Evolutionary conservation across 2,888 invertebrate species (phyloP).

Genomic region (Drosophila mayaguana): DNA sequence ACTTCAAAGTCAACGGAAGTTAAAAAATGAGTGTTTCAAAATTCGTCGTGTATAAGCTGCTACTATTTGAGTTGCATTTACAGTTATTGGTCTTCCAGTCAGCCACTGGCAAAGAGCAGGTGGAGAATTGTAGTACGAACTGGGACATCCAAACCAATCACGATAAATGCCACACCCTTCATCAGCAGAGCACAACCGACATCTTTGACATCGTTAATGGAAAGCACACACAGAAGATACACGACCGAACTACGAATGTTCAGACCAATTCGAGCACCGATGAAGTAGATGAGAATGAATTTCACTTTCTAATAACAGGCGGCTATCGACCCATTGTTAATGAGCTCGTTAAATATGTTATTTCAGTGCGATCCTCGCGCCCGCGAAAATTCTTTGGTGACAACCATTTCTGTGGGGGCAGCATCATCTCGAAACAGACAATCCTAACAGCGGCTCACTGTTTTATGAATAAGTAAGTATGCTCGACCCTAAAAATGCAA

Average conservation of each 20-base stretch:
- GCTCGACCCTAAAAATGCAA: not conserved
- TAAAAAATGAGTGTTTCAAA: constrained; percentile 49
- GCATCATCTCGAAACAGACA: constrained; percentile 40
- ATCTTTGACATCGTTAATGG: not conserved
- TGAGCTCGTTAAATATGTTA: constrained; percentile 43
- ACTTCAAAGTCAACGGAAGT: not conserved
- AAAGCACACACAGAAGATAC: not conserved
- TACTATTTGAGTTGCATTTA: constrained; percentile 9
- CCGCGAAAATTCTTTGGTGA: constrained; percentile 56
- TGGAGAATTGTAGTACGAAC: constrained; percentile 7
- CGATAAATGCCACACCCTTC: not conserved
- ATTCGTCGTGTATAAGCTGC: constrained; percentile 46
- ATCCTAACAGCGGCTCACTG: constrained; percentile 74
- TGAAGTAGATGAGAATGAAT: constrained; percentile 22
- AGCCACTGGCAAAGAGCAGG: not conserved
- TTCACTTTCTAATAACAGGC: constrained; percentile 62
- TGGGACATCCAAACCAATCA: too few relatives aligned
- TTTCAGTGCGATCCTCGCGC: constrained; percentile 41
- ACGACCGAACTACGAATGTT: not conserved
- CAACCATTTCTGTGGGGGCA: constrained; percentile 68
- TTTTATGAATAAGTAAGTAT: not conserved
- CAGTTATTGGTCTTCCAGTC: not conserved
- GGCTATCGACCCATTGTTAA: constrained; percentile 61
- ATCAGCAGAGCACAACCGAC: not conserved
- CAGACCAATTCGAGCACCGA: not conserved